These are phyloP conservation scores for Sycobia sp. DNA, from an alignment of 1,140 invertebrate genomes.

Conservation along the genomic window DNA sequence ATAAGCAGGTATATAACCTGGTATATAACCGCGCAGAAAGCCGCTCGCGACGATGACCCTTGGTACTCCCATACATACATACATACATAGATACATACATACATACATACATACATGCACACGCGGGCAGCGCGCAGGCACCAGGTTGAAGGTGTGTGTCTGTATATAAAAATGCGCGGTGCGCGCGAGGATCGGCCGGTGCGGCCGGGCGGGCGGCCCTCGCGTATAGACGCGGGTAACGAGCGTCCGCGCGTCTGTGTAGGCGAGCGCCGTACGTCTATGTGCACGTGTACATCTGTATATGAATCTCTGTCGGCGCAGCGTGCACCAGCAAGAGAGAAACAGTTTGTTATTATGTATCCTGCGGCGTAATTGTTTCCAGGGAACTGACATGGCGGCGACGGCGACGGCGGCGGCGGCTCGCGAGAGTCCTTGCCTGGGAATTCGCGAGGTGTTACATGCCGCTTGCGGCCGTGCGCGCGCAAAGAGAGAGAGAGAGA, in stretches of 20 bases:
- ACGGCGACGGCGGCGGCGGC: background rate
- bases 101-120: conserved; percentile 13
- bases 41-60: too few relatives aligned
- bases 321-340: conserved; percentile 29
- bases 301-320: conserved; percentile 27
- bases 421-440: conserved; percentile 49
- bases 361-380: conserved; percentile 53
- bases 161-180: conserved; percentile 13
- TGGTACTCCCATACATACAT: too few relatives aligned
- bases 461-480: conserved; percentile 11
- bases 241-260: conserved; percentile 14
- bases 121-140: background rate
- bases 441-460: conserved; percentile 46
- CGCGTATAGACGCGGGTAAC: background rate
- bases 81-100: conserved; percentile 9
- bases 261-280: too few relatives aligned
- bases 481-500: too few relatives aligned
- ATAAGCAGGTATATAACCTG: background rate
- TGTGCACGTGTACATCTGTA: too few relatives aligned
- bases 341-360: conserved; percentile 54
- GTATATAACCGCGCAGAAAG: too few relatives aligned
- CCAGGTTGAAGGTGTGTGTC: conserved; percentile 32
- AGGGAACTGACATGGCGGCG: conserved; percentile 49
- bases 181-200: too few relatives aligned
- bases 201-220: too few relatives aligned